A percentile compares a stretch with the other conserved stretches of the same genome.
Evolutionary conservation across 1,140 invertebrate species (phyloP).

Genomic region (Drosophila elegans): DNA sequence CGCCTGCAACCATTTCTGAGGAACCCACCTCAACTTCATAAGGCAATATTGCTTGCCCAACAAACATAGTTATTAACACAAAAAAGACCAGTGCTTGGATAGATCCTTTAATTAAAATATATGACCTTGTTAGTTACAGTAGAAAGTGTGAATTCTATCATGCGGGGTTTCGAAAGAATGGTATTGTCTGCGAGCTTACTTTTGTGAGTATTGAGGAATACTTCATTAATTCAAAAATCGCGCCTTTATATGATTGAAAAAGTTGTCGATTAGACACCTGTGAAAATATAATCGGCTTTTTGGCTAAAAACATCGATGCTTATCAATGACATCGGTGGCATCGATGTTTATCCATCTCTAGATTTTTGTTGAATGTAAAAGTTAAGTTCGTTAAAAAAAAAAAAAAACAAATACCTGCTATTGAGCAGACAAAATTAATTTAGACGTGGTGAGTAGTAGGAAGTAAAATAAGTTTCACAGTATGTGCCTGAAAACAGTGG

Average conservation of each 20-base stretch:
- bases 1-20: neutral
- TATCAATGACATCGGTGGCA: no score
- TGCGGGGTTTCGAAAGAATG: no score
- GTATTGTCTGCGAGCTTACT: no score
- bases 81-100: conserved; percentile 7
- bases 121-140: neutral
- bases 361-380: conserved; percentile 20
- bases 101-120: neutral
- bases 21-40: conserved; percentile 6
- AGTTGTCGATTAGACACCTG: neutral
- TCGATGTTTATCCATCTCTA: no score
- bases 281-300: neutral
- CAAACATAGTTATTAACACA: neutral
- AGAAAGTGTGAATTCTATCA: no score
- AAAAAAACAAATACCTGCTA: conserved; percentile 53
- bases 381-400: conserved; percentile 45
- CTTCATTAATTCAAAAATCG: neutral
- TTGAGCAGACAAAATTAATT: conserved; percentile 49
- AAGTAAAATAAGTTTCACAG: neutral
- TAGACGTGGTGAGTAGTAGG: conserved; percentile 47
- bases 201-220: no score
- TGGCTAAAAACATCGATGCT: neutral
- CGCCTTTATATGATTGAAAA: neutral
- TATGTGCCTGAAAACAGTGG: neutral
- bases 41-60: neutral